Conservation (phyloP, 2,888 invertebrate species). For the Mesorhabditis sp. region DNA sequence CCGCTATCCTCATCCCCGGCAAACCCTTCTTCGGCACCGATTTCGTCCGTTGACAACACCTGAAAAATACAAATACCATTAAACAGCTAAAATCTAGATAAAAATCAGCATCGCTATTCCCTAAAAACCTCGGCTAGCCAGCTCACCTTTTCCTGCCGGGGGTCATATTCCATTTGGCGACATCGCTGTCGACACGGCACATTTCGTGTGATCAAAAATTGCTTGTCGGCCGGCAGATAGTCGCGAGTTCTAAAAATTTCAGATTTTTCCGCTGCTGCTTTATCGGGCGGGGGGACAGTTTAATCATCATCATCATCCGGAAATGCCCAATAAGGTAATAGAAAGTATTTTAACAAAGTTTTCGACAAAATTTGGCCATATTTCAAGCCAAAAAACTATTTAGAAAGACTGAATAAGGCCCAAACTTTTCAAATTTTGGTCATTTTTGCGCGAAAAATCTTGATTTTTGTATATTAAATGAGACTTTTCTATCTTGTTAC, state of each 20-base stretch:
- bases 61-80: conserved; percentile 13
- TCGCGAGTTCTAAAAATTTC: conserved; percentile 26
- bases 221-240: conserved; percentile 87
- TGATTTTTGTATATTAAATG: too few relatives aligned
- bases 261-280: too few relatives aligned
- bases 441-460: too few relatives aligned
- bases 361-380: too few relatives aligned
- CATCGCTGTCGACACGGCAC: conserved; percentile 93
- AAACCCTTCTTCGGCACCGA: conserved; percentile 27
- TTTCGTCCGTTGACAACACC: conserved; percentile 28
- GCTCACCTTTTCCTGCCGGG: conserved; percentile 76
- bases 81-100: not conserved
- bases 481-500: too few relatives aligned
- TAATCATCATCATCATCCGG: conserved; percentile 5
- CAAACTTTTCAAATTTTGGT: too few relatives aligned
- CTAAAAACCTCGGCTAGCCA: not conserved
- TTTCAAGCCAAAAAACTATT: too few relatives aligned
- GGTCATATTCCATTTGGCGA: conserved; percentile 86
- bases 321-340: too few relatives aligned
- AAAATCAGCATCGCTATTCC: too few relatives aligned
- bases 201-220: conserved; percentile 92
- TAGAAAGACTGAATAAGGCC: too few relatives aligned
- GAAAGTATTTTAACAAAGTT: too few relatives aligned
- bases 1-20: conserved; percentile 37
- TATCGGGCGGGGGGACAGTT: too few relatives aligned